Conservation (phyloP, 1,140 invertebrate species). For the Drosophila repleta region DNA sequence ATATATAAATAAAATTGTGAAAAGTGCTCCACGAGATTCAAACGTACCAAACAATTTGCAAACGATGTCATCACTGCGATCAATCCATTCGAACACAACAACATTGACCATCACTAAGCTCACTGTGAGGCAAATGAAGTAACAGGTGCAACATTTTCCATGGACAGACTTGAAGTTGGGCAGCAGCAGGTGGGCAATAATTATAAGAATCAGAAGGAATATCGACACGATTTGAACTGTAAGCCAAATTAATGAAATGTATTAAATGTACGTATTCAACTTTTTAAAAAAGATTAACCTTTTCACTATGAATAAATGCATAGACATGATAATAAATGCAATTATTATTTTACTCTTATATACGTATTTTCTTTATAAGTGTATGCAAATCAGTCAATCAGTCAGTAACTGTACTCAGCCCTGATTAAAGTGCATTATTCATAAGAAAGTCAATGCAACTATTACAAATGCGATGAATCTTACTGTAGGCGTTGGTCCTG, state of each 20-base stretch:
- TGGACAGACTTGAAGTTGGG: constrained; percentile 88
- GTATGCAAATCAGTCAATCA: too few species aligned
- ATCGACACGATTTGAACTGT: constrained; percentile 87
- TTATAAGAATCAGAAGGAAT: constrained; percentile 87
- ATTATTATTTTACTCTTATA: too few species aligned
- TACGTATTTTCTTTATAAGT: too few species aligned
- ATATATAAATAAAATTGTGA: too few species aligned
- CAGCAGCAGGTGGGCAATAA: constrained; percentile 88
- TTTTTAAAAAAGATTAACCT: too few species aligned
- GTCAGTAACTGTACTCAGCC: too few species aligned
- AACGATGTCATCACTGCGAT: constrained; percentile 65
- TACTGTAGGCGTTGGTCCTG: constrained; percentile 19
- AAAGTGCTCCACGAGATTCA: too few species aligned
- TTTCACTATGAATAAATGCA: too few species aligned
- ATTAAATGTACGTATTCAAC: too few species aligned
- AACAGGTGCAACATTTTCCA: constrained; percentile 88
- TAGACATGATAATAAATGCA: too few species aligned
- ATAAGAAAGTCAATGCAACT: too few species aligned
- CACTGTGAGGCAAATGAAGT: constrained; percentile 86
- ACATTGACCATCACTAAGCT: constrained; percentile 86
- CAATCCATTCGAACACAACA: background rate
- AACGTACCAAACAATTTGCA: constrained; percentile 24
- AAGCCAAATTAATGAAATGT: background rate
- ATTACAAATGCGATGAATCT: background rate
- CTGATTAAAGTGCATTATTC: too few species aligned